Evolutionary conservation across 2,113 vertebrate genomes (phyloP), one percentile per base, ranked within the genome.

Genomic region (Festucalex cinctus): DNA sequence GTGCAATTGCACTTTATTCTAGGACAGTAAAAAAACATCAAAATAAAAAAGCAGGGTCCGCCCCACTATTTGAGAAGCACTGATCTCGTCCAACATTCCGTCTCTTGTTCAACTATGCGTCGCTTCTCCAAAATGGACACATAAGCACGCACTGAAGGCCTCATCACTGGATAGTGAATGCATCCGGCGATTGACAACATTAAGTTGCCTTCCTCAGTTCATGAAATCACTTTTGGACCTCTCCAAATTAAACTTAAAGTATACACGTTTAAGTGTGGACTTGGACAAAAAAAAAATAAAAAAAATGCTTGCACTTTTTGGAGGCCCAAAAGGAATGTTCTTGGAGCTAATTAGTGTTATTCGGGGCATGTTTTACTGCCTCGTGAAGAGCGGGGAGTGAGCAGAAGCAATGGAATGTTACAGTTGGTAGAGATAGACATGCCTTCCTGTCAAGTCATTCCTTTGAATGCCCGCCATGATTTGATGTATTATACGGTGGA

Each of bases 331-430:
- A 86, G 83, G 80, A 86, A 89, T 84, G 83, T 81, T 83, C 87
- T 84, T 88, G 88, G 79, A 88, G 86, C 78, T 89, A 86, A 89
- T 89, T 86, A 89, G 84, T 84, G 86, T 86, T 86, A 82, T 82
- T 86, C 79, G 79, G 74, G 74, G 77, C 77, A 75, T 76, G 78
- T 82, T 89, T 86, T 85, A 86, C 83, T 81, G 78, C 78, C 68
- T 81, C 75, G 56, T 79, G 79, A 73, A 84, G 82, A 69, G 80
- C 75, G 73, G 77, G 81, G 80, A 86, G 83, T 75, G 83, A 88
- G 78, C 82, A 77, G 71, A 72, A 75, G 70, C 73, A 73, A 61
- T 77, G 79, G 82, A 88, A 88, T 89, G 82, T 62, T 72, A 53
- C 77, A 74, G 80, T 81, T 78, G 70, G 73, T 83, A 73, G 73